Evolutionary conservation across 2,113 vertebrate genomes (phyloP), one percentile per base, ranked within the genome.

Genomic region (Uropsilus gracilis): DNA sequence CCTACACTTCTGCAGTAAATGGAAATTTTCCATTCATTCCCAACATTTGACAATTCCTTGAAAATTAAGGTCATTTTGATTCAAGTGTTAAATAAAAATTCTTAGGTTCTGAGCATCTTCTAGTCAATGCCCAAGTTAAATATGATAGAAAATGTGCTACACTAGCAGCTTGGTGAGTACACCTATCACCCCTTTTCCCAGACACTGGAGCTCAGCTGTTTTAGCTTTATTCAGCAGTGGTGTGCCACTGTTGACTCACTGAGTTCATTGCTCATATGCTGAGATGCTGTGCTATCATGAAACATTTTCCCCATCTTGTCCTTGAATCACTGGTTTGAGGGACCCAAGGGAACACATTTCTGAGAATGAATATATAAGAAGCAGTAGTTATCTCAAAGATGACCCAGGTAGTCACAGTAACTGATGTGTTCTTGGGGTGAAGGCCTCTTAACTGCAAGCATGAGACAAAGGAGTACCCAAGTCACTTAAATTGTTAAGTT

Each of bases 271-370:
- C 0, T 63, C n/a, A n/a, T n/a, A n/a, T n/a, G 48, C 34, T 57
- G 24, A 30, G 71, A 26, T 34, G 32, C n/a, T 63, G n/a, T 32
- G 37, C 42, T 68, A n/a, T 17, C 34, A 17, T 14, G 16, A 32
- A 61, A 53, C 18, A 59, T 39, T 84, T 78, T 61, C 18, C n/a
- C 61, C 30, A 46, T 73, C 13, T 30, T 1, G 8, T 18, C 18
- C 63, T 86, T 72, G 39, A 92, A 75, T 46, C 86, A 87, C 59
- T 37, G 66, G 32, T 42, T 95, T 39, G 66, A 61, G 68, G 17
- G 20, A 59, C 1, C 9, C 57, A 57, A 30, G 28, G 59, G 59
- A 26, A 48, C 32, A 61, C 16, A 13, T 10, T 2, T 64, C 75
- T 91, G 71, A 39, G 32, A 76, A 32, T 9, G 10, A 24, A 26